phyloP scores from a whole-genome alignment of 2,797 vertebrate species.

The Perodicticus potto region DNA sequence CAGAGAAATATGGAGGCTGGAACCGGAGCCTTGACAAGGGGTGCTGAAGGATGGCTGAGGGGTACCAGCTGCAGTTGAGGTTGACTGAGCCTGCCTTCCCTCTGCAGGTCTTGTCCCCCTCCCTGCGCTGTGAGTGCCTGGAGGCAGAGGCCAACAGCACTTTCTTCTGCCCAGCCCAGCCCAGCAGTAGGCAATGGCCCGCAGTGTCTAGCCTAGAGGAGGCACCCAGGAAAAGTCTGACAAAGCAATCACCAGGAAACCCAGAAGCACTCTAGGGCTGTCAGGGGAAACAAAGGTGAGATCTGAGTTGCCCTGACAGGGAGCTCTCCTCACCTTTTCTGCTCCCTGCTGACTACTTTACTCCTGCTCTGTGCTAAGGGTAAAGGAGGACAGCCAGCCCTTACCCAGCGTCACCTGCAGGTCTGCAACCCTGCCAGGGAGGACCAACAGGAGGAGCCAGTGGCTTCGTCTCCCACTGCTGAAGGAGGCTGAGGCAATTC shows the following conservation, averaged over 20 bases:
- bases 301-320: neutral
- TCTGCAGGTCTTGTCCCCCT: neutral
- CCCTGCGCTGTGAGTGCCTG: neutral
- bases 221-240: neutral
- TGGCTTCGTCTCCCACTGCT: neutral
- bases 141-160: neutral
- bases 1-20: constrained; percentile 37
- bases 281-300: neutral
- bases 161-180: neutral
- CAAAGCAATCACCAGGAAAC: constrained; percentile 17
- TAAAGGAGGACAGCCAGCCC: neutral
- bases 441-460: neutral
- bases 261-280: neutral
- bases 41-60: neutral
- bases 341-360: neutral
- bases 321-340: constrained; percentile 10
- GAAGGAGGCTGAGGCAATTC: neutral
- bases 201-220: neutral
- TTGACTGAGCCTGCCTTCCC: neutral
- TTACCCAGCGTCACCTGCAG: neutral
- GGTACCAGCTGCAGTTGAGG: neutral
- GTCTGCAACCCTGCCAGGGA: neutral
- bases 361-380: neutral
- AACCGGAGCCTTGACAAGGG: neutral
- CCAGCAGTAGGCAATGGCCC: neutral